Base-by-base conservation (phyloP, 2,113 vertebrate species). In the Pleuronectes platessa region DNA sequence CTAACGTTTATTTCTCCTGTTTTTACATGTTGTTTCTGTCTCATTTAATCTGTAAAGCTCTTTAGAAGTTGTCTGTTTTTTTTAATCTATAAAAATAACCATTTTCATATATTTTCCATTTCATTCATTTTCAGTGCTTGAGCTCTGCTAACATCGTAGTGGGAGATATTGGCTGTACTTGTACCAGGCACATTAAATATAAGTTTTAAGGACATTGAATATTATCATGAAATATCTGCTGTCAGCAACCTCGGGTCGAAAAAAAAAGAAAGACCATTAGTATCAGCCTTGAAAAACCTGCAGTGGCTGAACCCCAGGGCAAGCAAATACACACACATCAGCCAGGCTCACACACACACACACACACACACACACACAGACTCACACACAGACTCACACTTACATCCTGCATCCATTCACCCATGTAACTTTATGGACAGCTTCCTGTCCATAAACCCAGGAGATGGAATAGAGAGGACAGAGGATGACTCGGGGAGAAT, bases 401-500 rank as follows among this genome's bases (percentile, higher is more conserved):
- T 74, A 66, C 47, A 77, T 73, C 69, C 71, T 47, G 64, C 11
- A 3, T 72, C 63, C 61, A 49, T 53, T 90, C 84, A 87, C 62
- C 87, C 79, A 68, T 82, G 87, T 75, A 76, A 83, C 84, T 88
- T 89, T 84, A 91, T 84, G 78, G 79, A 85, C 79, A 82, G 45
- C 79, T 59, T 54, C 77, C 78, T 75, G 78, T 89, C 70, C 83
- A 88, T 90, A 90, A 89, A 88, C 55, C 74, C 69, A 63, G 53
- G 74, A 82, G 73, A 84, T 79, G 81, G 80, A 83, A 64, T 17
- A 6, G 58, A 58, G 67, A 55, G 35, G 72, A 80, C 45, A 61
- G 26, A 58, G 77, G 76, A 45, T 26, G 68, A 65, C 74, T 85
- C 61, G 0, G 60, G 67, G 73, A 61, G 67, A 79, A 83, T 68